These are phyloP conservation scores for Clarias magur DNA, from an alignment of 2,113 vertebrate genomes.

Conservation along the genomic window DNA sequence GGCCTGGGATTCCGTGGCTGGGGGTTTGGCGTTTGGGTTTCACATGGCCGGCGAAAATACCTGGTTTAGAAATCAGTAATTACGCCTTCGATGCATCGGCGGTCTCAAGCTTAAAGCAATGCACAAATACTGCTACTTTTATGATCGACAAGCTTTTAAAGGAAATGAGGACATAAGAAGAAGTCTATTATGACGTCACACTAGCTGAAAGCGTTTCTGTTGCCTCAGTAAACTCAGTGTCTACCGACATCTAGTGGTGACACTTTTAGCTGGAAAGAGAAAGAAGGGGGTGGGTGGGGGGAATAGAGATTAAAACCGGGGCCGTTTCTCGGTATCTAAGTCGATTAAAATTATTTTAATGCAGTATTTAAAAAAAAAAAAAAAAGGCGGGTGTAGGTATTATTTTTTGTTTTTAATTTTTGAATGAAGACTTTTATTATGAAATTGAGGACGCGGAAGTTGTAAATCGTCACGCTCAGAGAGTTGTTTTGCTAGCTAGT, in stretches of 20 bases:
- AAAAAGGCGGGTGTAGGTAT: no score
- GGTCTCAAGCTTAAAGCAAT: no score
- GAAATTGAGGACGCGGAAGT: constrained; percentile 15
- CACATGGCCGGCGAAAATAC: no score
- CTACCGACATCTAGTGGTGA: constrained; percentile 17
- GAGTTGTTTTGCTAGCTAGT: not conserved
- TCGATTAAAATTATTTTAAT: not conserved
- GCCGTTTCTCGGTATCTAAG: not conserved
- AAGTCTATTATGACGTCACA: not conserved
- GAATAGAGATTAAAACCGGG: not conserved
- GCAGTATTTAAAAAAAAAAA: not conserved
- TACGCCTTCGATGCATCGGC: no score
- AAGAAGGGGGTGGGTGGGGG: no score
- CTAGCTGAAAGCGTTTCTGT: no score
- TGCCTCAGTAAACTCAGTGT: not conserved
- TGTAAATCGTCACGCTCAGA: not conserved
- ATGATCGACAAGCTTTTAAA: no score
- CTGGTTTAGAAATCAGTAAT: no score
- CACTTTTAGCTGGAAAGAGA: not conserved
- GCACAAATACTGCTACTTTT: no score
- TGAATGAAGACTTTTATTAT: constrained; percentile 41
- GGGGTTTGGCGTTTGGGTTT: no score
- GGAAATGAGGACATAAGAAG: not conserved
- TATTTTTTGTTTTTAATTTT: no score
- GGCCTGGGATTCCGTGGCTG: no score